Evolutionary conservation across 1,140 invertebrate species (phyloP).

Genomic region (Drosophila nannoptera): DNA sequence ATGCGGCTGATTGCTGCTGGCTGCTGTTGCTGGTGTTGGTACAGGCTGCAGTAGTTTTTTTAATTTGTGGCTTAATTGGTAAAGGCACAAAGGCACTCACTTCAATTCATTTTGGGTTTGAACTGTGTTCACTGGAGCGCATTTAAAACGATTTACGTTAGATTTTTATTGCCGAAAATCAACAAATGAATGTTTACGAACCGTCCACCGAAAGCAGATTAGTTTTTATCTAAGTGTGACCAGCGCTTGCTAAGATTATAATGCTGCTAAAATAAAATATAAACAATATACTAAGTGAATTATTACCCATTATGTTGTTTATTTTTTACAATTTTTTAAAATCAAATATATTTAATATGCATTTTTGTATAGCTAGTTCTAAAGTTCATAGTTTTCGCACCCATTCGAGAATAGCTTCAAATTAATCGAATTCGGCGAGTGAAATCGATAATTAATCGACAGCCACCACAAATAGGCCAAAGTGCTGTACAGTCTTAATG

Average conservation of each 20-base stretch:
- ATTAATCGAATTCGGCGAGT: too few species aligned
- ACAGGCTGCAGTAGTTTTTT: slow-evolving; percentile 58
- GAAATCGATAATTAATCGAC: neutral
- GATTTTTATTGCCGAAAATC: slow-evolving; percentile 55
- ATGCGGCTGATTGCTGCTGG: slow-evolving; percentile 6
- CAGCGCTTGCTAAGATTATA: neutral
- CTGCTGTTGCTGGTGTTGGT: slow-evolving; percentile 38
- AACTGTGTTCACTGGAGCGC: slow-evolving; percentile 55
- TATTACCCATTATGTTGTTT: neutral
- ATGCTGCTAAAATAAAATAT: neutral
- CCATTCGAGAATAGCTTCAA: too few species aligned
- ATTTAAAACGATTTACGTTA: slow-evolving; percentile 57
- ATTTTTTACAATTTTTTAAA: neutral
- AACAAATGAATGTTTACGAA: slow-evolving; percentile 38
- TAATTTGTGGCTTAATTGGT: slow-evolving; percentile 34
- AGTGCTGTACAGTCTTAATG: neutral
- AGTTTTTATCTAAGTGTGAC: slow-evolving; percentile 28
- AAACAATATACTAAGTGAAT: neutral
- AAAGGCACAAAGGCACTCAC: slow-evolving; percentile 58
- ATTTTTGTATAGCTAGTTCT: too few species aligned
- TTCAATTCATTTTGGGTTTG: slow-evolving; percentile 61
- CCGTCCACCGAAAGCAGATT: slow-evolving; percentile 41
- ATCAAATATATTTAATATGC: too few species aligned
- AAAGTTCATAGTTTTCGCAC: too few species aligned
- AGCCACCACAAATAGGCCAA: neutral